Evolutionary conservation across 2,113 vertebrate genomes (phyloP), one percentile per base, ranked within the genome.

Genomic region (Amphiprion ocellaris): DNA sequence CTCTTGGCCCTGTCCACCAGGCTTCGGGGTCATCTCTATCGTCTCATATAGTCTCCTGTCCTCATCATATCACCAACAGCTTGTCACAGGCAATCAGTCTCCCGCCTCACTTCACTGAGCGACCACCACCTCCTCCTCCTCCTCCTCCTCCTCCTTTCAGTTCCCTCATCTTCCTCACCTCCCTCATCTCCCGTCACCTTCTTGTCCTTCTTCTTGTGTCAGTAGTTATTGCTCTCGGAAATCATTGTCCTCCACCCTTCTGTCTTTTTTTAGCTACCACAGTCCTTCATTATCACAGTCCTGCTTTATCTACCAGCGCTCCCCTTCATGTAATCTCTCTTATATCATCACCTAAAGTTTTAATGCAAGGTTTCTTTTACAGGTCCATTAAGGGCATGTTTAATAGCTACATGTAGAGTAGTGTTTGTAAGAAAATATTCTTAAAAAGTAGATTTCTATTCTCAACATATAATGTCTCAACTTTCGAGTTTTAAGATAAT

Each of bases 61-160:
- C 82, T 83, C 89, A 83, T 92, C 90, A 88, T 91, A 89, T 93
- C 92, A 91, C 87, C 82, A 87, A 92, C 91, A 92, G 87, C 93
- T 90, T 95, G 94, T 94, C 94, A 90, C 84, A 91, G 81, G 58
- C 91, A 87, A 94, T 94, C 91, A 92, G 75, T 72, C 77, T 87
- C 59, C 46, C 23, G 84, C 72, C 78, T 83, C 69, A 44, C 82
- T 50, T 85, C 84, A 10, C 85, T 10, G 74, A 77, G 9, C 49
- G 58, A 69, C 81, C 74, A 52, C 79, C 67, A 75, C 77, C 77
- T 55, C 77, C 74, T 79, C 72, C 54, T 70, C 74, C 54, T 69
- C 28, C 46, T 47, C 77, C 74, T 79, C 72, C 54, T 70, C 74
- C 54, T 69, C 28, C 46, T 47, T 49, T 81, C 86, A 26, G 69